Base-by-base conservation (phyloP, 2,888 invertebrate species). In the Tetragonula carbonaria region DNA sequence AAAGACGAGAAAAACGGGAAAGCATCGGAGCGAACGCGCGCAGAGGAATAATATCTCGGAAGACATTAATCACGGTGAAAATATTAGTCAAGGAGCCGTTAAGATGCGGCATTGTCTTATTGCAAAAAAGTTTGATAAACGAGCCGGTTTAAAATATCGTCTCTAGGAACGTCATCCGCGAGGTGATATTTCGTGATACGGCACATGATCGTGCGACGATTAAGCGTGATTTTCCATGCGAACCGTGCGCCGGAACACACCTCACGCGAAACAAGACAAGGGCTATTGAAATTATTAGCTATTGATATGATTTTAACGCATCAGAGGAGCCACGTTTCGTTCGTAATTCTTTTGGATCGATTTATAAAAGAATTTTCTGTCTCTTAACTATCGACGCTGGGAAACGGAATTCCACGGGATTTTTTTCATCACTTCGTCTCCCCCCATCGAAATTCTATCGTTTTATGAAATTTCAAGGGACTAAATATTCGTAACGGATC, bases 11-110 rank as follows among this genome's bases (percentile, higher is more conserved):
- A 38, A 78, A 78, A n/a, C 21, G 74, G 45, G n/a, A 33, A 70
- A 23, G 23, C 63, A 16, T 50, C 14, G 45, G n/a, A 28, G 55
- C 14, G 66, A 62, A 45, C 45, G 55, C 78, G 62, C 28, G 70
- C 59, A 14, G 65, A 75, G 71, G 73, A 73, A 76, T 82, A 70
- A 72, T 84, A 83, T 78, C 82, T 57, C 71, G n/a, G 33, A 53
- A 55, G 70, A 67, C 84, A 84, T 84, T 84, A 84, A 84, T 84
- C 82, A 84, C 74, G 38, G 33, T 55, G 57, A 73, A 84, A 84
- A 82, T 84, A 78, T 84, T 84, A 82, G 78, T 82, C 84, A 84
- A 82, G 78, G 55, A 77, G 73, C 82, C 73, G 82, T 80, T 81
- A 84, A 84, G 83, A 82, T 70, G 83, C 57, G 77, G 72, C 75